Evolutionary conservation across 2,113 vertebrate genomes (phyloP).

Genomic region (Protomyctophum bolini): DNA sequence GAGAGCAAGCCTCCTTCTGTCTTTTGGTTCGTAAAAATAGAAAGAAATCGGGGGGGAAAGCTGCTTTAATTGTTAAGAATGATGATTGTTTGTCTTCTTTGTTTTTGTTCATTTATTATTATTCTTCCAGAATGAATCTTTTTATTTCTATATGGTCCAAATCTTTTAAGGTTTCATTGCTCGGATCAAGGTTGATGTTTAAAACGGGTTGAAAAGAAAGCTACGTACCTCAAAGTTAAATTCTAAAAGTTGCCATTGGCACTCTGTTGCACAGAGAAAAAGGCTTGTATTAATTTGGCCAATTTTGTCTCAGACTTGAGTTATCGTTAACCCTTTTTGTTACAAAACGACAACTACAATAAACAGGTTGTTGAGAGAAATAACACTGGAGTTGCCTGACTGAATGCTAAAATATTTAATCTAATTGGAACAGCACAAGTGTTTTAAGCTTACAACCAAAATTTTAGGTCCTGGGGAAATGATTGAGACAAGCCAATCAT

Average conservation of each 20-base stretch:
- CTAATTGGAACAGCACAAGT: too few relatives aligned
- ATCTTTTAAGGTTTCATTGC: conserved; percentile 21
- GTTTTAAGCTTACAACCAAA: too few relatives aligned
- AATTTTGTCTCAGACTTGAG: conserved; percentile 6
- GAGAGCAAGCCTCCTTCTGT: background rate
- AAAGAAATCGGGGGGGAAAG: background rate
- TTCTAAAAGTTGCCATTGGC: background rate
- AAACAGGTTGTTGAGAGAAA: conserved; percentile 23
- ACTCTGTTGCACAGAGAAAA: background rate
- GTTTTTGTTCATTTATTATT: conserved; percentile 22
- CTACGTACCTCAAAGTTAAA: conserved; percentile 9
- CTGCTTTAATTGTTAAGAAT: background rate
- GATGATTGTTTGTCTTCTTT: background rate
- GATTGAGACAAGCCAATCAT: too few relatives aligned
- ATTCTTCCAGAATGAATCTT: background rate
- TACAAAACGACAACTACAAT: conserved; percentile 19
- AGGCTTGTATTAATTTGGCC: conserved; percentile 15
- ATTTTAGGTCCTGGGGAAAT: too few relatives aligned
- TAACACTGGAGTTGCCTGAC: background rate
- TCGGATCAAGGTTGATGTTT: background rate
- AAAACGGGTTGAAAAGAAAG: background rate
- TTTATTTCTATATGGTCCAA: conserved; percentile 11
- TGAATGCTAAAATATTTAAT: too few relatives aligned
- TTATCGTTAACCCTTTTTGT: conserved; percentile 9
- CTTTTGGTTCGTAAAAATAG: background rate